These are phyloP conservation scores for Drosophila kambysellisi DNA, from an alignment of 2,888 invertebrate species.

Conservation along the genomic window DNA sequence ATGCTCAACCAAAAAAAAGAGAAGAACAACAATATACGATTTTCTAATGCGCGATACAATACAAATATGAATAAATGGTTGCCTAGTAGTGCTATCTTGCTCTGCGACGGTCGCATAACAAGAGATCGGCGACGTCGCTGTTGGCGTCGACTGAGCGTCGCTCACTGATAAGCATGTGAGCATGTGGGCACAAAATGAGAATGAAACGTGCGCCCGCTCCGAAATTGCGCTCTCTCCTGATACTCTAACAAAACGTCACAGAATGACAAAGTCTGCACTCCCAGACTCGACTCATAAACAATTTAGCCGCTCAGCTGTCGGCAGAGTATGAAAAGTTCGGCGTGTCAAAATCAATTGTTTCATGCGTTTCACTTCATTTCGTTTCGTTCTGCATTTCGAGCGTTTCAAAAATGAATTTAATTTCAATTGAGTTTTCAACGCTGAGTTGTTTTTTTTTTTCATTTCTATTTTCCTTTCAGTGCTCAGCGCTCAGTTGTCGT, in stretches of 20 bases:
- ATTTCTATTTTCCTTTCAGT: slow-evolving; percentile 33
- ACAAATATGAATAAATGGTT: slow-evolving; percentile 41
- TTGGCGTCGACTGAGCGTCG: slow-evolving; percentile 24
- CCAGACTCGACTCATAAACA: not conserved
- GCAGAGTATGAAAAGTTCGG: slow-evolving; percentile 44
- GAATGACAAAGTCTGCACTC: not conserved
- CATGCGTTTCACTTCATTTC: slow-evolving; percentile 43
- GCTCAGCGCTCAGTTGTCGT: slow-evolving; percentile 55
- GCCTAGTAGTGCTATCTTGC: slow-evolving; percentile 25
- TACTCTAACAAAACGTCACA: slow-evolving; percentile 18
- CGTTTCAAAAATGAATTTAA: slow-evolving; percentile 58
- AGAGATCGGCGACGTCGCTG: slow-evolving; percentile 47
- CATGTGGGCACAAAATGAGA: slow-evolving; percentile 33
- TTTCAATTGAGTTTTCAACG: slow-evolving; percentile 54
- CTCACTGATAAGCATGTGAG: slow-evolving; percentile 61
- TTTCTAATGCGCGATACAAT: slow-evolving; percentile 42
- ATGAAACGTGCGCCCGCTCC: slow-evolving; percentile 42
- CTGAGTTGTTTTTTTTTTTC: slow-evolving; percentile 33
- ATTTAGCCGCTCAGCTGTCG: not conserved
- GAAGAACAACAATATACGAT: slow-evolving; percentile 6
- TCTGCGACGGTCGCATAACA: slow-evolving; percentile 28
- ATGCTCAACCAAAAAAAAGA: slow-evolving; percentile 19
- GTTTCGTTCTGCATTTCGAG: slow-evolving; percentile 53
- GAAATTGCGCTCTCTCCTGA: slow-evolving; percentile 14
- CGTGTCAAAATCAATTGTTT: slow-evolving; percentile 24